A percentile compares a stretch with the other conserved stretches of the same genome.
phyloP scores from a whole-genome alignment of 2,888 invertebrate genomes.

The Plusia festucae region DNA sequence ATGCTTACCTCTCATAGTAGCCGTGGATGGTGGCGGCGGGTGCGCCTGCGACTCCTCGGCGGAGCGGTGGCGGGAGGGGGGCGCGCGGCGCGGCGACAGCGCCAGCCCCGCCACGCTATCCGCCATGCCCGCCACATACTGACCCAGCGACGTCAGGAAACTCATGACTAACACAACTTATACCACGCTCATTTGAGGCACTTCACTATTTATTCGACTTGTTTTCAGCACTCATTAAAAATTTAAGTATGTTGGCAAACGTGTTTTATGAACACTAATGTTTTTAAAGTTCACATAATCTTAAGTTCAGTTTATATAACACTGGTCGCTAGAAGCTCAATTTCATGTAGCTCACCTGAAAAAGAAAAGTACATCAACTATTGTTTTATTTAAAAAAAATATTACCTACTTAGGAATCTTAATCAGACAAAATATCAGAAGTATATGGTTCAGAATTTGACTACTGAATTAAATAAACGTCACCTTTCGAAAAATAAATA shows the following conservation, averaged over 20 bases:
- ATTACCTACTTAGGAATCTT: background rate
- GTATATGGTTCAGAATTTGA: too few species aligned
- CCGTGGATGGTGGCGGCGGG: slow-evolving; percentile 79
- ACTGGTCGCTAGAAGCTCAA: slow-evolving; percentile 3
- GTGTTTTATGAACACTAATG: slow-evolving; percentile 20
- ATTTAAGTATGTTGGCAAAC: slow-evolving; percentile 19
- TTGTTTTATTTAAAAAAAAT: too few species aligned
- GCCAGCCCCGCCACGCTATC: slow-evolving; percentile 95
- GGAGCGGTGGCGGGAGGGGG: slow-evolving; percentile 92
- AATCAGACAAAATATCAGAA: background rate
- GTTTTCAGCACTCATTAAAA: slow-evolving; percentile 28
- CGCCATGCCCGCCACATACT: slow-evolving; percentile 95
- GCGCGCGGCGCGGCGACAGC: slow-evolving; percentile 93
- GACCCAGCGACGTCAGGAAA: slow-evolving; percentile 95
- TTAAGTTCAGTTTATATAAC: background rate
- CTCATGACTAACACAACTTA: slow-evolving; percentile 90
- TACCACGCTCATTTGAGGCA: slow-evolving; percentile 60
- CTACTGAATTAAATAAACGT: background rate
- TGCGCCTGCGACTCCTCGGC: slow-evolving; percentile 84
- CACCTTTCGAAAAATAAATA: background rate
- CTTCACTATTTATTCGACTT: slow-evolving; percentile 15
- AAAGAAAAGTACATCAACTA: slow-evolving; percentile 20
- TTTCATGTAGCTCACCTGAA: slow-evolving; percentile 25
- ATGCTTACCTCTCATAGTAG: slow-evolving; percentile 78
- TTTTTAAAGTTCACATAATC: slow-evolving; percentile 18